Evolutionary conservation across 2,113 vertebrate species (phyloP).

Genomic region (Urocitellus parryii): DNA sequence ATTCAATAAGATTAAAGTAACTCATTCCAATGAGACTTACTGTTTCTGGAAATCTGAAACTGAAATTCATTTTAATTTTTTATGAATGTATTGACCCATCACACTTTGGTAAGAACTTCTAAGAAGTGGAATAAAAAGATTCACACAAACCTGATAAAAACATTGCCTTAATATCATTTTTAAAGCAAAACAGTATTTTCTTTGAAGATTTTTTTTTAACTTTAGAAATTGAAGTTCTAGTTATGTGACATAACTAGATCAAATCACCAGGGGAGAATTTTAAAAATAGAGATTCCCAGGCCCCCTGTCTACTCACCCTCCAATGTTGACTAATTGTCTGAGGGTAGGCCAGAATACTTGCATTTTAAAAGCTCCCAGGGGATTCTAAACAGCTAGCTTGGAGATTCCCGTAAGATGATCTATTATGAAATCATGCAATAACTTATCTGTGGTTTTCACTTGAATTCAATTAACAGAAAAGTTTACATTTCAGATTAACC

Average conservation of each 20-base stretch:
- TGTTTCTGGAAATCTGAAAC: neutral
- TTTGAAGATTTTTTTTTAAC: slow-evolving; percentile 29
- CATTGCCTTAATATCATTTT: neutral
- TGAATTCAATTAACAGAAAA: neutral
- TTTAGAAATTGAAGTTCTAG: neutral
- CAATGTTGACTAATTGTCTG: neutral
- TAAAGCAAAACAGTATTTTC: slow-evolving; percentile 46
- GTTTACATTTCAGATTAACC: neutral
- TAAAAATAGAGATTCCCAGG: neutral
- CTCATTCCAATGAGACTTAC: neutral
- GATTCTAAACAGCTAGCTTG: neutral
- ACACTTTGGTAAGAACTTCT: neutral
- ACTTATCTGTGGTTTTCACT: neutral
- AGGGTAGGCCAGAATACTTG: accelerated
- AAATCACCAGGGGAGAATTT: neutral
- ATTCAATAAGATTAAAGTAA: neutral
- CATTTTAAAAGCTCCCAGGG: neutral
- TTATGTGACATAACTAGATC: neutral
- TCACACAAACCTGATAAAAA: neutral
- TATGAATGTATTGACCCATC: neutral
- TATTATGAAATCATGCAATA: neutral
- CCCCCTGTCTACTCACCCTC: accelerated
- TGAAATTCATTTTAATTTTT: neutral
- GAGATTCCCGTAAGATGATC: neutral
- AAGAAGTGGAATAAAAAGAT: neutral